Percentiles rank a stretch among this genome's conserved stretches.
Conservation (phyloP, 1,140 invertebrate genomes). For the Bombus soroeensis region DNA sequence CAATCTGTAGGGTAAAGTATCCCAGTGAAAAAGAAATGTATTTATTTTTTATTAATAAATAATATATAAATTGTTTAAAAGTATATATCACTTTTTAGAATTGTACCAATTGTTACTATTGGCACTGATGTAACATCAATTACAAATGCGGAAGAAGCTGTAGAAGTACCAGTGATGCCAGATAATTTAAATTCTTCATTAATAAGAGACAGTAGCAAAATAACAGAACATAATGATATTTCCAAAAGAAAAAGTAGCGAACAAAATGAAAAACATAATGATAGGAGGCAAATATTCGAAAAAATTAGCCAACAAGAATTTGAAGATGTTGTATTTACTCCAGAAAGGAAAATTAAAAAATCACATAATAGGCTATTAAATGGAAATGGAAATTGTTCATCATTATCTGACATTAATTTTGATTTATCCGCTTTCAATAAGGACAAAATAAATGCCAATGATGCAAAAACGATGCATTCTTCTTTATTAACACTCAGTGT, state of each 20-base stretch:
- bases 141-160: slow-evolving; percentile 83
- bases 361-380: slow-evolving; percentile 52
- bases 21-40: not conserved
- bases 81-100: slow-evolving; percentile 60
- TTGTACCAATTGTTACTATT: slow-evolving; percentile 70
- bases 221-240: slow-evolving; percentile 47
- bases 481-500: slow-evolving; percentile 79
- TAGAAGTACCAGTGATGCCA: slow-evolving; percentile 80
- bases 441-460: slow-evolving; percentile 57
- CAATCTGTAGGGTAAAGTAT: slow-evolving; percentile 75
- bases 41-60: slow-evolving; percentile 5
- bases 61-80: not conserved
- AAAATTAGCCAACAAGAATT: slow-evolving; percentile 84
- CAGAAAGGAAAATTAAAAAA: slow-evolving; percentile 80
- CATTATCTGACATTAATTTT: slow-evolving; percentile 34
- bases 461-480: slow-evolving; percentile 69
- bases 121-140: slow-evolving; percentile 78
- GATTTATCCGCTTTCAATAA: slow-evolving; percentile 34
- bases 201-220: slow-evolving; percentile 74
- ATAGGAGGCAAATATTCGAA: slow-evolving; percentile 80
- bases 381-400: slow-evolving; percentile 47
- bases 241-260: slow-evolving; percentile 4
- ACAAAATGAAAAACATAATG: slow-evolving; percentile 42
- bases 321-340: slow-evolving; percentile 84
- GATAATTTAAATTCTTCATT: slow-evolving; percentile 78